A percentile compares a stretch with the other conserved stretches of the same genome.
phyloP scores from a whole-genome alignment of 1,140 invertebrate genomes.

The Cherax destructor region DNA sequence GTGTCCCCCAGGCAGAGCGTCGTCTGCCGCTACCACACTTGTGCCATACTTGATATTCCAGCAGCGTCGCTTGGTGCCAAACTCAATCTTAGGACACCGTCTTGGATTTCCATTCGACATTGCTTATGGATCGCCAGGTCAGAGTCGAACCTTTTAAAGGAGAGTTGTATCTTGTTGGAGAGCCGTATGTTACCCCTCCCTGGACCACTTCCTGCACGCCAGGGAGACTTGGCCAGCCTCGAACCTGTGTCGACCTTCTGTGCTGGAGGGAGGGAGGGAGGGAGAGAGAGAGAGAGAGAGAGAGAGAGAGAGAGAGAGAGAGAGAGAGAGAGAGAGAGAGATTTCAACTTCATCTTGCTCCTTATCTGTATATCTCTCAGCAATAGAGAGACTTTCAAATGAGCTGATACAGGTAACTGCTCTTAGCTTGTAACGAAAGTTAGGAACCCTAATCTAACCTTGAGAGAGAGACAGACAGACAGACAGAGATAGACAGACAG shows the following conservation, averaged over 20 bases:
- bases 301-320: background rate
- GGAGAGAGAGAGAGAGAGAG: background rate
- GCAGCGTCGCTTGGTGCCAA: slow-evolving; percentile 41
- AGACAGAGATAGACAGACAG: too few relatives aligned
- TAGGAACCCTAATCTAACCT: too few relatives aligned
- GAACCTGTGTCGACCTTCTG: slow-evolving; percentile 2
- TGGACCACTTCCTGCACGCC: slow-evolving; percentile 1
- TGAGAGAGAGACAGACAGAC: too few relatives aligned
- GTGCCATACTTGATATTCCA: slow-evolving; percentile 42
- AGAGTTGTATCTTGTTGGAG: slow-evolving; percentile 59
- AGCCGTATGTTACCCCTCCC: slow-evolving; percentile 19
- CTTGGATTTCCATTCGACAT: slow-evolving; percentile 65
- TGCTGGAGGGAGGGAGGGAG: background rate
- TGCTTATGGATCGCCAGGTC: slow-evolving; percentile 66
- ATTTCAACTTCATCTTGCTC: too few relatives aligned
- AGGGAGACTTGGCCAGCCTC: slow-evolving; percentile 4
- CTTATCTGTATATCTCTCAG: too few relatives aligned
- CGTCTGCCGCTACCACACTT: too few relatives aligned
- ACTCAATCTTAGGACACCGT: slow-evolving; percentile 61
- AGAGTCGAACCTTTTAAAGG: slow-evolving; percentile 62
- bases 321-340: background rate
- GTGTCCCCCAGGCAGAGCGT: too few relatives aligned
- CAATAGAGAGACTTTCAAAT: background rate
- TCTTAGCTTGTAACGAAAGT: too few relatives aligned
- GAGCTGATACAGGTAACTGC: too few relatives aligned